Conservation (phyloP, 2,113 vertebrate species). For the Catharus minimus region DNA sequence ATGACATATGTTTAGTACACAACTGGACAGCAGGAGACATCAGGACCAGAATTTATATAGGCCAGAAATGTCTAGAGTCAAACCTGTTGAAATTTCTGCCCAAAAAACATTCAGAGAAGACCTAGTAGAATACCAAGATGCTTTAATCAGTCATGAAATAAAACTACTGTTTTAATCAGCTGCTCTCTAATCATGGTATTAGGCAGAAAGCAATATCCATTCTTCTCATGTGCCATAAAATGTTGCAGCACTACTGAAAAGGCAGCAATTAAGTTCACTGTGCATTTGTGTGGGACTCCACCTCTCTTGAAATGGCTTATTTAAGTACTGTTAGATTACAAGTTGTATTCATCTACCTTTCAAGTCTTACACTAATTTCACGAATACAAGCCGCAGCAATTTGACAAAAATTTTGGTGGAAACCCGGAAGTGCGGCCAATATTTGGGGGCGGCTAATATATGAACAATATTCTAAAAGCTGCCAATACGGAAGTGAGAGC, state of each 20-base stretch:
- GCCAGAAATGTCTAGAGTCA: neutral
- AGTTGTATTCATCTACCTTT: neutral
- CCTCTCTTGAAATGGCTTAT: neutral
- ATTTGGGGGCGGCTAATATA: no score
- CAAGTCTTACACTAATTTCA: neutral
- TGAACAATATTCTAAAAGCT: no score
- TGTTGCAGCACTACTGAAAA: neutral
- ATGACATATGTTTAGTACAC: neutral
- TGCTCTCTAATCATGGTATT: neutral
- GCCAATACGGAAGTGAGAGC: no score
- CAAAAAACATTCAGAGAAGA: neutral
- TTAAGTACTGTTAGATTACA: neutral
- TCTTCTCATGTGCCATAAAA: neutral
- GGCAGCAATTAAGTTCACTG: neutral
- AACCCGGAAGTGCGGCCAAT: no score
- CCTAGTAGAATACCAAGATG: neutral
- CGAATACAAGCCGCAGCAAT: no score
- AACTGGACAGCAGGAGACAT: neutral
- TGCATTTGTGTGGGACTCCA: neutral
- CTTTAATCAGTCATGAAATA: neutral
- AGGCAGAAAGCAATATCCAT: rapidly evolving
- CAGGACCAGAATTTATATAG: neutral
- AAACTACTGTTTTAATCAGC: neutral
- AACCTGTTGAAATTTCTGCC: neutral
- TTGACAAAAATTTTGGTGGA: no score